A percentile compares a stretch with the other conserved stretches of the same genome.
Evolutionary conservation across 2,113 vertebrate species (phyloP).

Genomic region (Dolichallabes microphthalmus): DNA sequence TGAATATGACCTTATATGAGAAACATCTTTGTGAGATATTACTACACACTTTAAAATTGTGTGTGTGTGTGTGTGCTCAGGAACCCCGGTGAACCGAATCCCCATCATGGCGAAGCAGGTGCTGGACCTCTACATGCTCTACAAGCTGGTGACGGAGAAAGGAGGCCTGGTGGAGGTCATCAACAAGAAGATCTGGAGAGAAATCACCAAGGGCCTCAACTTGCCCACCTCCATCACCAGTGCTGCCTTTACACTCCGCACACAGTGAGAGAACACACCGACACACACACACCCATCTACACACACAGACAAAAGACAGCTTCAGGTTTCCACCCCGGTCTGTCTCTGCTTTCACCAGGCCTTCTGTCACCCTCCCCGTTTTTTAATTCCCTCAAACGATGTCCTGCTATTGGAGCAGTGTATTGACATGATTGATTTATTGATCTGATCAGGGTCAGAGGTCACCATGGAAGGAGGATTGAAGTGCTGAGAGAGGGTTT

Average conservation of each 20-base stretch:
- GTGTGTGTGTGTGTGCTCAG: conserved; percentile 61
- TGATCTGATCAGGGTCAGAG: conserved; percentile 65
- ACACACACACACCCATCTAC: background rate
- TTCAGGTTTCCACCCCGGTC: background rate
- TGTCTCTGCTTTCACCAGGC: background rate
- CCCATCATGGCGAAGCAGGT: conserved; percentile 99
- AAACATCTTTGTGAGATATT: background rate
- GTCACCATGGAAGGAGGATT: conserved; percentile 56
- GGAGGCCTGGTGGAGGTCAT: conserved; percentile 96
- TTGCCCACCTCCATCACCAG: conserved; percentile 98
- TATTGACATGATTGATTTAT: conserved; percentile 68
- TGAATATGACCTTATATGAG: background rate
- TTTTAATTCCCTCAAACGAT: conserved; percentile 38
- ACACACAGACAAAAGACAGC: background rate
- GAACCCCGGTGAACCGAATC: conserved; percentile 95
- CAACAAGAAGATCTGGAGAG: conserved; percentile 98
- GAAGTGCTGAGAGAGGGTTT: background rate
- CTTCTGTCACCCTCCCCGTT: background rate
- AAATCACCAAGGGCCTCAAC: conserved; percentile 96
- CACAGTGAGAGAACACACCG: conserved; percentile 76
- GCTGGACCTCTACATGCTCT: conserved; percentile 93
- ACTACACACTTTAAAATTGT: background rate
- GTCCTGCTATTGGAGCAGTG: conserved; percentile 38
- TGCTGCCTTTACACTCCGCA: conserved; percentile 93
- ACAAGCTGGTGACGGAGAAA: conserved; percentile 95